Evolutionary conservation across 2,797 vertebrate genomes (phyloP), one percentile per base, ranked within the genome.

Genomic region (Perdix hodgsoniae): DNA sequence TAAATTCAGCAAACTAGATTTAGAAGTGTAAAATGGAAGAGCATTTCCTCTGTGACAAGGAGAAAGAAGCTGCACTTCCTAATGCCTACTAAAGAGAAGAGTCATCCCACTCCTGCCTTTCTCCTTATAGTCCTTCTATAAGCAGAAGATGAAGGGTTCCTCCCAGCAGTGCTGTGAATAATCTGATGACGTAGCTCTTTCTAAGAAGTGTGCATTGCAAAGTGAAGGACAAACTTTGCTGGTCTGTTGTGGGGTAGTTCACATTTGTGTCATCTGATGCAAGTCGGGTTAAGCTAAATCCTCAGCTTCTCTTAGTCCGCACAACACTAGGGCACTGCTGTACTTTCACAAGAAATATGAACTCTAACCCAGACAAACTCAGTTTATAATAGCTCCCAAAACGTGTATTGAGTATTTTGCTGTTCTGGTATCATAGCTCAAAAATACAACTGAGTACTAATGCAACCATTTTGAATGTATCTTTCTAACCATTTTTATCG

Each of bases 391-490:
- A 75, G 69, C 40, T 85, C 54, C 67, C 73, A 57, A 92, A 81
- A 14, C 47, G 39, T 39, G 9, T 72, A 29, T 29, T 85, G 54
- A 78, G 33, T 94, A 67, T 73, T 77, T 81, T 81, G 12, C 66
- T 54, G 35, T 57, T 92, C 56, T 44, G 40, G 63, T 84, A 26
- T 70, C 59, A 59, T 26, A 88, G 60, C 76, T 91, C 70, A 93
- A 89, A 95, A 91, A 76, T 39, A 75, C 76, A 64, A 19, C 52
- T 12, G 22, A 75, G 11, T 45, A 29, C 50, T 95, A 91, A 92
- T 76, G 63, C 40, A 91, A 65, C 26, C 11, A 7, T 83, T 94
- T 94, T 35, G 57, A 73, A 91, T 85, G 35, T 69, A 76, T 77
- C 5, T 72, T 93, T 83, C 49, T 89, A 87, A 87, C 66, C 44